Conservation (phyloP, 2,113 vertebrate genomes). For the Tautogolabrus adspersus region DNA sequence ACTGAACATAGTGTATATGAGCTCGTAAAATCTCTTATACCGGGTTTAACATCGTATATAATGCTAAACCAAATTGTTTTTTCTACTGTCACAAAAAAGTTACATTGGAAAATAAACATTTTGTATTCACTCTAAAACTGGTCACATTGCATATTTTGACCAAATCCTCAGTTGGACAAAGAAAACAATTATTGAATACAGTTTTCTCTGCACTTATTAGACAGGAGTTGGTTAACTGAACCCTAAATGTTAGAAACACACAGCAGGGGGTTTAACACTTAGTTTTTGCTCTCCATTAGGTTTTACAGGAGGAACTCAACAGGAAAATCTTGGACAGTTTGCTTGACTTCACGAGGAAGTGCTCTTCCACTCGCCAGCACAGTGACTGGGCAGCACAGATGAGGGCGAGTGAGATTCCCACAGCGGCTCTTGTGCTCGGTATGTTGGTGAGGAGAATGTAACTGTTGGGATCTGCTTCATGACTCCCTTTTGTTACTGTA, state of each 20-base stretch:
- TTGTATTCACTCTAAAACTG: background rate
- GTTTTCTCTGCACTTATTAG: too few species aligned
- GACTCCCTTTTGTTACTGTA: background rate
- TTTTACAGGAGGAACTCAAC: slow-evolving; percentile 92
- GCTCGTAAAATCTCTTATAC: too few species aligned
- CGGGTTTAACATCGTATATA: too few species aligned
- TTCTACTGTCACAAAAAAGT: background rate
- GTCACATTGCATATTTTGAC: background rate
- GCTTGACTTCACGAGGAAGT: slow-evolving; percentile 87
- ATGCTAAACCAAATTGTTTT: too few species aligned
- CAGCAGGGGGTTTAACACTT: background rate
- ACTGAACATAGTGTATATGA: too few species aligned
- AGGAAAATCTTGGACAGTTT: slow-evolving; percentile 90
- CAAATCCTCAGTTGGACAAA: background rate
- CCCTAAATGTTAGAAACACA: background rate
- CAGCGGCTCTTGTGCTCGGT: slow-evolving; percentile 93
- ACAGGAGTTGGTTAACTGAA: too few species aligned
- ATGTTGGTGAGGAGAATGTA: background rate
- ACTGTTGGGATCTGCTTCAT: background rate
- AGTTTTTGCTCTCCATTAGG: slow-evolving; percentile 63
- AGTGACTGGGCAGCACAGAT: slow-evolving; percentile 87
- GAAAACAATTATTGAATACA: too few species aligned
- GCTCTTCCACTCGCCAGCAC: slow-evolving; percentile 79
- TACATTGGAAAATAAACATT: background rate
- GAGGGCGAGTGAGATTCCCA: slow-evolving; percentile 93